Base-by-base conservation (phyloP, 2,797 vertebrate genomes). In the Ataeniobius toweri region DNA sequence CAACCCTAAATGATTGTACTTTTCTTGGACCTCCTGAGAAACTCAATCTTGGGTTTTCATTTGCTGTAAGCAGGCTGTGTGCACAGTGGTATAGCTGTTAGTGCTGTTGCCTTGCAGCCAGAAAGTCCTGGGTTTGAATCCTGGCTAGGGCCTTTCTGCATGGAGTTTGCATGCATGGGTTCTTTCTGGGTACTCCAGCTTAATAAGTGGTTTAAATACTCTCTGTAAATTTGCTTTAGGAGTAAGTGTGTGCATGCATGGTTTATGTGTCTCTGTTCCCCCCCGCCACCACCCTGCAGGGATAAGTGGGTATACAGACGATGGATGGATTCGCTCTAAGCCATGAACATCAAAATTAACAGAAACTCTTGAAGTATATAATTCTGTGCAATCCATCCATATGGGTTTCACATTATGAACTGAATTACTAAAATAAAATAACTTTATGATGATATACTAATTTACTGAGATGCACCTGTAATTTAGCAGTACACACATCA, bases 401-500 rank as follows among this genome's bases (percentile, higher is more conserved):
- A 26, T n/a, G n/a, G 24, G 41, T 44, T 69, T 24, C 41, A 44
- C 67, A 46, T 69, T n/a, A 26, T 46, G 22, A 44, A 46, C 24
- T 1, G 6, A 69, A 46, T 69, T n/a, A 16, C 1, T 7, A 44
- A 69, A 46, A 46, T 46, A 69, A 26, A 46, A n/a, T 16, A 69
- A 24, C 41, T 67, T 67, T n/a, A 69, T 46, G 41, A 44, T 3
- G 67, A 69, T 46, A 44, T 13, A 14, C 6, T 26, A n/a, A 69
- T 69, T 46, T 69, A 69, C 41, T 46, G 67, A 26, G 39, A 69
- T 69, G 67, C 67, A 46, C 18, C 41, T 26, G 13, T 56, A 70
- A 76, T 55, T 77, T 76, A 70, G 61, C 50, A 65, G 73, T 78
- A 76, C 74, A 81, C 68, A n/a, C 36, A 53, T 82, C 56, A 73